phyloP scores from a whole-genome alignment of 2,797 vertebrate genomes.

The Propithecus deckenii region DNA sequence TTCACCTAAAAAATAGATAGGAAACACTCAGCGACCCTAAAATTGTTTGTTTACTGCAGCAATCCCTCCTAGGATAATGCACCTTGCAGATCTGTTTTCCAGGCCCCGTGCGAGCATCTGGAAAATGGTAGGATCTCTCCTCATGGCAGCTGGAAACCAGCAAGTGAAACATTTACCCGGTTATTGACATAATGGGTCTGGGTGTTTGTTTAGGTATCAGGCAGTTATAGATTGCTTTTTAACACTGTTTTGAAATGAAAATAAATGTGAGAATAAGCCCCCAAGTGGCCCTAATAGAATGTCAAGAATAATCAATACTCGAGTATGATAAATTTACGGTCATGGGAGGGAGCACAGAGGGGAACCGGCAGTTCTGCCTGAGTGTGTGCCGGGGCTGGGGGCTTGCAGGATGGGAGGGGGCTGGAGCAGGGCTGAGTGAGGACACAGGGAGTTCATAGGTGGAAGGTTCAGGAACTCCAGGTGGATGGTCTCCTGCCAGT shows the following conservation, averaged over 20 bases:
- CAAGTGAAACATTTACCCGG: slow-evolving; percentile 73
- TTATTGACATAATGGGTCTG: slow-evolving; percentile 75
- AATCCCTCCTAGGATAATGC: neutral
- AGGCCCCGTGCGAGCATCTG: slow-evolving; percentile 69
- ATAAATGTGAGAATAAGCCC: slow-evolving; percentile 62
- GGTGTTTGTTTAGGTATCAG: slow-evolving; percentile 73
- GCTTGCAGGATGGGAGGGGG: neutral
- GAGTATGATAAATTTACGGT: neutral
- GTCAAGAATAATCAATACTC: slow-evolving; percentile 41
- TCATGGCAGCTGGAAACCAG: slow-evolving; percentile 73
- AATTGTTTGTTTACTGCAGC: neutral
- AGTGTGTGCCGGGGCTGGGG: neutral
- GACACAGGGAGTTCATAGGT: neutral
- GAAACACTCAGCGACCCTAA: neutral
- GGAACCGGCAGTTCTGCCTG: neutral
- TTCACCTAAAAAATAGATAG: neutral
- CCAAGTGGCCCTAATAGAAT: slow-evolving; percentile 46
- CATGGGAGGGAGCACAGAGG: neutral
- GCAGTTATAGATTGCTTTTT: slow-evolving; percentile 66
- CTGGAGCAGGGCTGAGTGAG: neutral
- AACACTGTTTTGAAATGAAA: slow-evolving; percentile 74
- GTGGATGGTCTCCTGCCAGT: neutral
- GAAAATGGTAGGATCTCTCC: slow-evolving; percentile 62
- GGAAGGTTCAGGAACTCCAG: neutral
- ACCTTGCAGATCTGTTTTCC: neutral